Conservation (phyloP, 2,888 invertebrate genomes). For the Andrena minutula region DNA sequence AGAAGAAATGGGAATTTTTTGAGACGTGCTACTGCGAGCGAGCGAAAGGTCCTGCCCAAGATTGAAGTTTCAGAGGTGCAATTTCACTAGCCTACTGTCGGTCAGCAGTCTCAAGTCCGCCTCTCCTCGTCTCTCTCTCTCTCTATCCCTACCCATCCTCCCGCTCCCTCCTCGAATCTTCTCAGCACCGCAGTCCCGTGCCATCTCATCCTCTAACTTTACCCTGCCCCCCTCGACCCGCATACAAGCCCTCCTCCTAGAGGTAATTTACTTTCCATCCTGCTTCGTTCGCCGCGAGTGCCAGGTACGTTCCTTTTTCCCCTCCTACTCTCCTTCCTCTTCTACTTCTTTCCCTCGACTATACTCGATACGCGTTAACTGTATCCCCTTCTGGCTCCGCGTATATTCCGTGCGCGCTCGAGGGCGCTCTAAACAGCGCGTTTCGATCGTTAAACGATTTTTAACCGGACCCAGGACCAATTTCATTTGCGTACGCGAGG, state of each 20-base stretch:
- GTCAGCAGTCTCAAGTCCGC: slow-evolving; percentile 55
- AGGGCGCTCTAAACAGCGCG: slow-evolving; percentile 1
- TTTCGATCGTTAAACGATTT: slow-evolving; percentile 1
- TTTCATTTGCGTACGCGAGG: no score
- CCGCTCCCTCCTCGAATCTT: slow-evolving; percentile 56
- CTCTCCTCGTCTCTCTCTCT: slow-evolving; percentile 16
- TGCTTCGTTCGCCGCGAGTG: slow-evolving; percentile 67
- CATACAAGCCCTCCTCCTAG: slow-evolving; percentile 72
- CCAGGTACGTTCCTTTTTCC: slow-evolving; percentile 61
- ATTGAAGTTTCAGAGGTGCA: slow-evolving; percentile 67
- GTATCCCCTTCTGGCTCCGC: background rate
- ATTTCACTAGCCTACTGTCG: slow-evolving; percentile 74
- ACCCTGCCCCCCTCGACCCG: slow-evolving; percentile 46
- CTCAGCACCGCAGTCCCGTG: slow-evolving; percentile 59
- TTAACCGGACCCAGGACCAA: no score
- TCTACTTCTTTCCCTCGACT: slow-evolving; percentile 54
- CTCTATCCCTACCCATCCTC: slow-evolving; percentile 5
- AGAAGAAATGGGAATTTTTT: slow-evolving; percentile 41
- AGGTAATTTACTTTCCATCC: slow-evolving; percentile 79
- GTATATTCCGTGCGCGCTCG: background rate
- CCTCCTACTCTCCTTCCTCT: slow-evolving; percentile 44
- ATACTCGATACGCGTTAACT: slow-evolving; percentile 64
- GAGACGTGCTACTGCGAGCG: slow-evolving; percentile 20
- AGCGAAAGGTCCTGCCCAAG: slow-evolving; percentile 55
- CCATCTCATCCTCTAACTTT: slow-evolving; percentile 65